A percentile compares a stretch with the other conserved stretches of the same genome.
phyloP scores from a whole-genome alignment of 2,888 invertebrate species.

The Vesta saturnalis region DNA sequence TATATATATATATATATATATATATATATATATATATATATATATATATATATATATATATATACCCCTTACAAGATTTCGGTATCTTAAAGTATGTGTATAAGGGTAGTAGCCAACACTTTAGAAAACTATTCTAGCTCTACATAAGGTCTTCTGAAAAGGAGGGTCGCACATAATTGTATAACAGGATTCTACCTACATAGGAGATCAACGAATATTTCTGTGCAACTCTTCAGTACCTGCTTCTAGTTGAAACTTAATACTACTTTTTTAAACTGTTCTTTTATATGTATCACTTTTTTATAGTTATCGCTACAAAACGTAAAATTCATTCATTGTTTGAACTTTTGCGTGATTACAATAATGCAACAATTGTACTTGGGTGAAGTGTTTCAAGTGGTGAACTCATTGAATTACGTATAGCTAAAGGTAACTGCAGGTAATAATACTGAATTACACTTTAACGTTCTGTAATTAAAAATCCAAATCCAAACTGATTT shows the following conservation, averaged over 20 bases:
- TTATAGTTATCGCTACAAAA: no score
- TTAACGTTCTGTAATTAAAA: not conserved
- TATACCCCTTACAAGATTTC: no score
- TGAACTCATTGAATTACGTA: not conserved
- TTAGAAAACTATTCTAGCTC: slow-evolving; percentile 31
- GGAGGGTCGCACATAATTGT: slow-evolving; percentile 42
- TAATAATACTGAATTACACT: not conserved
- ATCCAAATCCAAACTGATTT: no score
- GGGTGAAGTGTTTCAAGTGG: not conserved
- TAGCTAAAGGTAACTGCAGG: not conserved
- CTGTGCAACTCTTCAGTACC: slow-evolving; percentile 37
- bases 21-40: no score
- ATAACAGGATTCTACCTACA: slow-evolving; percentile 38
- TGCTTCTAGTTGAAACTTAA: slow-evolving; percentile 41
- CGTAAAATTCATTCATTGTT: slow-evolving; percentile 10
- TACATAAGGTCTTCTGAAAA: slow-evolving; percentile 27
- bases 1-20: no score
- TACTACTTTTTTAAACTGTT: slow-evolving; percentile 44
- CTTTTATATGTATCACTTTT: slow-evolving; percentile 29
- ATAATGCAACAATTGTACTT: slow-evolving; percentile 12
- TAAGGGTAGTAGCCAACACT: slow-evolving; percentile 39
- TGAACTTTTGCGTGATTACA: not conserved
- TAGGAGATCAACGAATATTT: slow-evolving; percentile 33
- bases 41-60: no score
- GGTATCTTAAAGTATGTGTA: no score